These are phyloP conservation scores for Amazona ochrocephala DNA, from an alignment of 2,797 vertebrate species.

Conservation along the genomic window DNA sequence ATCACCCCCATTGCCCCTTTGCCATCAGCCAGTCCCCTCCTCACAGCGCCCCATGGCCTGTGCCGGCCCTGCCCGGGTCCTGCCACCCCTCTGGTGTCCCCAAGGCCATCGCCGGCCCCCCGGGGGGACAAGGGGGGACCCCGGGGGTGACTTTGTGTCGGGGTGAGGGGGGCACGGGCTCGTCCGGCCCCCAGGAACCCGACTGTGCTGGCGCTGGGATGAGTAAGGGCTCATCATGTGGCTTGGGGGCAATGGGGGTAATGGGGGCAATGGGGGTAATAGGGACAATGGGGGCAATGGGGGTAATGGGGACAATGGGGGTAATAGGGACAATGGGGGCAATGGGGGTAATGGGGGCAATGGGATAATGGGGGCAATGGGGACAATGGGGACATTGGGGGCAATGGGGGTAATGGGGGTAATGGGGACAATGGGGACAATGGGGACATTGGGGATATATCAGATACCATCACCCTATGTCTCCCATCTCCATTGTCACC, in stretches of 20 bases:
- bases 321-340: too few species aligned
- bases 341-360: too few species aligned
- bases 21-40: slow-evolving; percentile 6
- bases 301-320: too few species aligned
- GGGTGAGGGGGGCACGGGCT: slow-evolving; percentile 40
- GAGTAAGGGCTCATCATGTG: slow-evolving; percentile 75
- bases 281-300: too few species aligned
- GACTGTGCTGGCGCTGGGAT: slow-evolving; percentile 44
- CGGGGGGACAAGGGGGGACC: too few species aligned
- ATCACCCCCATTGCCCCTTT: fast-evolving
- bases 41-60: background rate
- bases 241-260: background rate
- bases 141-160: background rate
- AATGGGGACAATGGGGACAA: too few species aligned
- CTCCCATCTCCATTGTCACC: too few species aligned
- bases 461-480: too few species aligned
- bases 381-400: background rate
- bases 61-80: background rate
- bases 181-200: slow-evolving; percentile 60
- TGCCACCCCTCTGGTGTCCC: background rate
- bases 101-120: background rate
- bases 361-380: too few species aligned
- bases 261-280: background rate
- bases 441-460: too few species aligned
- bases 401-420: too few species aligned